Evolutionary conservation across 1,140 invertebrate genomes (phyloP), one percentile per base, ranked within the genome.

Genomic region (Semibalanus balanoides): DNA sequence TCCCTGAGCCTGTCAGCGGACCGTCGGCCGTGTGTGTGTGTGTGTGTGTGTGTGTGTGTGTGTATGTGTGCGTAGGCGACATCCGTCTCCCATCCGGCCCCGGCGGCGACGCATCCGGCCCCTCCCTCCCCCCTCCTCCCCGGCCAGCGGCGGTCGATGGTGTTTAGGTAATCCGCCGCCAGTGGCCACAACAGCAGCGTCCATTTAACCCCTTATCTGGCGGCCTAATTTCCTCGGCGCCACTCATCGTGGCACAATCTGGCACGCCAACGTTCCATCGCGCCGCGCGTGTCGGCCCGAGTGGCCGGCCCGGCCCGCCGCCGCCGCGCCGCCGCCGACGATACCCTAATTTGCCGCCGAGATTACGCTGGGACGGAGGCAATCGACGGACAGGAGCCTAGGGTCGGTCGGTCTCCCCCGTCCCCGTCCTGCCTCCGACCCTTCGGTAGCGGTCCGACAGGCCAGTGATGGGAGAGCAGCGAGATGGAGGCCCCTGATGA

Each of bases 131-230:
- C 11, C 11, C 22, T 19, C 7, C 51, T 14, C 11, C 14, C 14
- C 51, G 51, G 11, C 51, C 14, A 7, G 51, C 51, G 7, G 35
- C 51, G 51, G 51, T 64, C 51, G 51, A 64, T 64, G 14, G 51
- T 64, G 51, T 64, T 64, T 64, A 25, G 51, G 51, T 64, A 25
- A 64, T 64, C 51, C 22, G 14, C 11, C 51, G 11, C 22, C 22
- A 19, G 14, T 25, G 51, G 51, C 51, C 51, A 64, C 51, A 64
- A 64, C 51, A 64, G 14, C 11, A 19, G 14, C 51, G 51, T 25
- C 51, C 51, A 64, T 64, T 64, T 64, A 64, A 64, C 51, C 51
- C 51, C 51, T 64, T 64, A 64, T 64, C 51, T 64, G 51, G 51
- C 51, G 11, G 51, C 51, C 51, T 64, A 64, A 64, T 64, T 64